phyloP scores from a whole-genome alignment of 1,140 invertebrate species.

The Mactra quadrangularis region DNA sequence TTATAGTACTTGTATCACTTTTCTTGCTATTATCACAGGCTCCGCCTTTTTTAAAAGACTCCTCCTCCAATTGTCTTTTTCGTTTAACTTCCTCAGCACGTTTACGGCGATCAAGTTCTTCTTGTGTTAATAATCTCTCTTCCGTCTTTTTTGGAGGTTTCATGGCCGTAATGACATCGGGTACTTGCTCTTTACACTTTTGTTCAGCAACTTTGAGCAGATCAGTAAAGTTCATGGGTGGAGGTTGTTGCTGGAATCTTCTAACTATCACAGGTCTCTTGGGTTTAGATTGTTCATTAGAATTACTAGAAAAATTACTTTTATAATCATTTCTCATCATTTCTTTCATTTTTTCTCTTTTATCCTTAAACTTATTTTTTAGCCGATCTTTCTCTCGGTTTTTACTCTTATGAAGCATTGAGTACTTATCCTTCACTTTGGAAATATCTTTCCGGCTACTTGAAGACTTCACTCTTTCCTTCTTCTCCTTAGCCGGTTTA shows the following conservation, averaged over 20 bases:
- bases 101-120: constrained; percentile 45
- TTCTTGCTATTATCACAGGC: not conserved
- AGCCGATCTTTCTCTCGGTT: constrained; percentile 1
- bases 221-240: constrained; percentile 50
- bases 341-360: constrained; percentile 40
- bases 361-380: constrained; percentile 14
- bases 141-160: constrained; percentile 49
- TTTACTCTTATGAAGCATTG: constrained; percentile 2
- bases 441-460: not conserved
- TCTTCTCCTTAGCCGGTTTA: constrained; percentile 32
- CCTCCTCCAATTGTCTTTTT: constrained; percentile 28
- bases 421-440: not conserved
- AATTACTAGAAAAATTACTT: constrained; percentile 32
- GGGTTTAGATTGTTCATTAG: not conserved
- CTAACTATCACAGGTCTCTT: constrained; percentile 26
- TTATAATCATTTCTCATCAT: constrained; percentile 54
- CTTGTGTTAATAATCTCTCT: constrained; percentile 47
- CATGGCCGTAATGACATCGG: constrained; percentile 10
- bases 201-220: constrained; percentile 50
- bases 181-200: constrained; percentile 45
- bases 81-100: constrained; percentile 41
- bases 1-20: not conserved
- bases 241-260: constrained; percentile 19
- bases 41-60: not conserved
- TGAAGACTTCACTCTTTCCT: not conserved